Percentiles rank a stretch among this genome's conserved stretches.
phyloP scores from a whole-genome alignment of 2,113 vertebrate genomes.

The Egretta garzetta region DNA sequence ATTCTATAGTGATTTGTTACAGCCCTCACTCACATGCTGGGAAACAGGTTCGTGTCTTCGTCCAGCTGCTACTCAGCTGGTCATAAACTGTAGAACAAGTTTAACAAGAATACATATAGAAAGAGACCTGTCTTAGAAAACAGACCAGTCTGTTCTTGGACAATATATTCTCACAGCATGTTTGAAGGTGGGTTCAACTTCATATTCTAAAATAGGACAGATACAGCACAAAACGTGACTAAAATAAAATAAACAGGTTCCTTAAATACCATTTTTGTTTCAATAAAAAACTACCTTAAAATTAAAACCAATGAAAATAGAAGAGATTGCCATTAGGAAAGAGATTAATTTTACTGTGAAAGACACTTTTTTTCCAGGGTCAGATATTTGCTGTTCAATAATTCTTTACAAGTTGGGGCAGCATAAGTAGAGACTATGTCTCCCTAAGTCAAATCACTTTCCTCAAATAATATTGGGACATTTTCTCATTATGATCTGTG shows the following conservation, averaged over 20 bases:
- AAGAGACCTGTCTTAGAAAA: background rate
- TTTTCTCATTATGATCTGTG: background rate
- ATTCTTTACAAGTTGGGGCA: background rate
- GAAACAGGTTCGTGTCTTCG: background rate
- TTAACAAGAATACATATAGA: background rate
- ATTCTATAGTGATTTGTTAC: background rate
- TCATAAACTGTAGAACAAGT: background rate
- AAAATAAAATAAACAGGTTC: background rate
- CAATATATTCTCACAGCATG: background rate
- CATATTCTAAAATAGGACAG: background rate
- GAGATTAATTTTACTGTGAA: background rate
- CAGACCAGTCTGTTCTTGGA: background rate
- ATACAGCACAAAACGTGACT: background rate
- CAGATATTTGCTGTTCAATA: fast-evolving
- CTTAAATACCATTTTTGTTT: background rate
- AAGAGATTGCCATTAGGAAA: background rate
- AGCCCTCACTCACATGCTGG: background rate
- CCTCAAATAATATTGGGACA: background rate
- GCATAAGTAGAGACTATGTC: background rate
- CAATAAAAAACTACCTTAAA: background rate
- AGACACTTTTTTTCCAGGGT: background rate
- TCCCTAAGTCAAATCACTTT: background rate
- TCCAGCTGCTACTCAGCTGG: background rate
- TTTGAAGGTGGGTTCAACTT: background rate
- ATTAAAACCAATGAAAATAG: background rate